Conservation (phyloP, 2,113 vertebrate species). For the Chascanopsetta lugubris region DNA sequence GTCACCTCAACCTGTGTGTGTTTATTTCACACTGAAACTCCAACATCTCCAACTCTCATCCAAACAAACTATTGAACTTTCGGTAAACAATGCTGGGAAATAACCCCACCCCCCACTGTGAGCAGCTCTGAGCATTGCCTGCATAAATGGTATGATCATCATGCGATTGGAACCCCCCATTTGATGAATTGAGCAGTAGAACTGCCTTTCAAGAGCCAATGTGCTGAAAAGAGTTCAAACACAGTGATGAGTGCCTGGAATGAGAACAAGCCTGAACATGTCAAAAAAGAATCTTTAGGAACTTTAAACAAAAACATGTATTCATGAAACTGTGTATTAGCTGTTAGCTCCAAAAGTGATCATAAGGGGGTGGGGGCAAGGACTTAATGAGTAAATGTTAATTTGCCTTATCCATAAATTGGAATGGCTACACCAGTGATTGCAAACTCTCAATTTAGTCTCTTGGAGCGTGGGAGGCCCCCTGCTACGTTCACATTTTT, state of each 20-base stretch:
- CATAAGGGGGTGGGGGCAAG: constrained; percentile 35
- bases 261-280: constrained; percentile 6
- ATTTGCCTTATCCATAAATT: constrained; percentile 58
- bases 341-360: constrained; percentile 63
- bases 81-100: constrained; percentile 7
- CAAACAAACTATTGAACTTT: constrained; percentile 2
- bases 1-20: constrained; percentile 13
- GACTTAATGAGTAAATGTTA: constrained; percentile 69
- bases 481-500: constrained; percentile 48
- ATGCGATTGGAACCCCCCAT: constrained; percentile 8
- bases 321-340: constrained; percentile 20
- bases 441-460: constrained; percentile 45
- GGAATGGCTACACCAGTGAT: constrained; percentile 55
- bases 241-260: not conserved
- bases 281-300: constrained; percentile 24
- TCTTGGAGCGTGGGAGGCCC: not conserved
- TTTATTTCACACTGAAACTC: not conserved
- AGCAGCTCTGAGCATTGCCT: not conserved
- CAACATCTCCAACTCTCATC: not conserved
- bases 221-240: not conserved
- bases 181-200: constrained; percentile 24
- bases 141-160: constrained; percentile 1
- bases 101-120: constrained; percentile 1
- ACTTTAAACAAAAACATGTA: constrained; percentile 11
- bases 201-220: constrained; percentile 22